Evolutionary conservation across 2,888 invertebrate species (phyloP), one percentile per base, ranked within the genome.

Genomic region (Cosmopolites sordidus): DNA sequence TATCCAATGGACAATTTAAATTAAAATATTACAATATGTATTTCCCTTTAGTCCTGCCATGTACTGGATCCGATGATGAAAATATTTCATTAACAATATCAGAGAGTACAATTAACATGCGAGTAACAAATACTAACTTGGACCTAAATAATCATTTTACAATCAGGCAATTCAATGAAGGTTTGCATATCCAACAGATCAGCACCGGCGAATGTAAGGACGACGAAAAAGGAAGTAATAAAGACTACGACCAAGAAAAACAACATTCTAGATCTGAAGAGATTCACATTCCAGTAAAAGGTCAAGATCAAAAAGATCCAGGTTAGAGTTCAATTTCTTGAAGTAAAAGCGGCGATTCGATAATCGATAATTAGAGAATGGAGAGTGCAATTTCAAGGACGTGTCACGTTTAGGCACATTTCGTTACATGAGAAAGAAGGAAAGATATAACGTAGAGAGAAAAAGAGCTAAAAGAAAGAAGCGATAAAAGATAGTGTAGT

Each of bases 31-130:
- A 33, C 5, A 33, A 9, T 42, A 15, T 29, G 11, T n/a, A n/a
- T n/a, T n/a, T n/a, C 41, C 11, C 27, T 8, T 42, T 17, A 54
- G 49, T 54, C 38, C 16, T 54, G 14, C 46, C 54, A 30, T 30
- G n/a, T 33, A 33, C 67, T 41, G 64, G 61, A n/a, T 73, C 72
- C 49, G 74, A 74, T 56, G 74, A 75, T 42, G 75, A 75, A 60
- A 74, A 73, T 53, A 70, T 73, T 1, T 74, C 73, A 0, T 69
- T 74, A 1, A 74, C 74, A 0, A 71, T 73, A 47, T 73, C 73
- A 0, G 74, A 74, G 63, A 69, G 66, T 43, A 66, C 66, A 16
- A 65, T 68, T 18, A 70, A 67, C 47, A 64, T 69, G 65, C 66
- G 72, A 16, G 46, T 64, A 2, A 71, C 67, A 44, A 73, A 71